Conservation (phyloP, 1,140 invertebrate genomes). For the Aphelinus certus region DNA sequence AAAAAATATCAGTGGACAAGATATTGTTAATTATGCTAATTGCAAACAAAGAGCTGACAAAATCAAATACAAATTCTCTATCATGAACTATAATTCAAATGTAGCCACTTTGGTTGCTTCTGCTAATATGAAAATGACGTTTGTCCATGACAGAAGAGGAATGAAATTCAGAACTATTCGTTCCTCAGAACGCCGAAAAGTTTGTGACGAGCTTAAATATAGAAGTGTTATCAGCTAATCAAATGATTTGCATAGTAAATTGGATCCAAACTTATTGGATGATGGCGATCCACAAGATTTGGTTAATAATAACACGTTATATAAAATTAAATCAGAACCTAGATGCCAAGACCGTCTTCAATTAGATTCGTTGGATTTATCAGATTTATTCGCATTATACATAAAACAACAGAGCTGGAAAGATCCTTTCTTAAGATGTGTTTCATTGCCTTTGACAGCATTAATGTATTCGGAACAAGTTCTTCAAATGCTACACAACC, state of each 20-base stretch:
- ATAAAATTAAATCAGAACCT: slow-evolving; percentile 24
- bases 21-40: too few relatives aligned
- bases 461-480: slow-evolving; percentile 7
- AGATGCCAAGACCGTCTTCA: neutral
- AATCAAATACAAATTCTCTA: too few relatives aligned
- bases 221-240: too few relatives aligned
- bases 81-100: too few relatives aligned
- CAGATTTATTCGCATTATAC: slow-evolving; percentile 1
- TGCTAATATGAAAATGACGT: too few relatives aligned
- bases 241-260: neutral
- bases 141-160: too few relatives aligned
- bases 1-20: too few relatives aligned
- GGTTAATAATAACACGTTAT: neutral
- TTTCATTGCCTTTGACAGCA: neutral
- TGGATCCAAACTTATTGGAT: neutral
- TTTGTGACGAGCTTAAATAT: too few relatives aligned
- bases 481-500: neutral
- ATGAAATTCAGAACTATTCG: too few relatives aligned
- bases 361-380: neutral
- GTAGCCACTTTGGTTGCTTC: too few relatives aligned
- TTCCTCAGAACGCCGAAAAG: too few relatives aligned
- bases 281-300: slow-evolving; percentile 36
- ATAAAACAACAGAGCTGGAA: neutral
- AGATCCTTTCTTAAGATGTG: slow-evolving; percentile 5
- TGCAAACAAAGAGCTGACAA: too few relatives aligned